Evolutionary conservation across 2,797 vertebrate genomes (phyloP), one percentile per base, ranked within the genome.

Genomic region (Chaetodon trifasciatus): DNA sequence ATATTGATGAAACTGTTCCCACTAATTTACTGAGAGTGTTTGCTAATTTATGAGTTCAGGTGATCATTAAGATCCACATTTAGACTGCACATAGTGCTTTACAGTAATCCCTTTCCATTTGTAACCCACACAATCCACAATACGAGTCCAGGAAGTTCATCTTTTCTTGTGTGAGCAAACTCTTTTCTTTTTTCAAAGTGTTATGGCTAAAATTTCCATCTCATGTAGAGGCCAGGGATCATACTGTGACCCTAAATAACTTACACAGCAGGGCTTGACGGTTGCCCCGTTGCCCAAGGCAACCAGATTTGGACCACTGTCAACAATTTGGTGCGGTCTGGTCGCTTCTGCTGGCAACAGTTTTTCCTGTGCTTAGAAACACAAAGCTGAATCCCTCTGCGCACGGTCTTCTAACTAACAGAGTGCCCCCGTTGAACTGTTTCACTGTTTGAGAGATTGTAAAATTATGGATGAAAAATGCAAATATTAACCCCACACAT

Each of bases 241-340:
- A 69, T n/a, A 69, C 37, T 65, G 37, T 85, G 88, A 83, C 85
- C 84, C 66, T 62, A 62, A 86, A 89, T 79, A 79, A 84, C 84
- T 82, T 56, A 19, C 85, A 81, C 86, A 85, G 83, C 81, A 58
- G 78, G 71, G 60, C 76, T 23, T 47, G 76, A 84, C 40, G 3
- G 61, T 83, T 76, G 77, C 65, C 69, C 15, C 1, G 73, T 84
- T 86, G 70, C 89, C 69, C 72, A 60, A 58, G 83, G 84, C 79
- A 86, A 83, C 86, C 69, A 80, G 67, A 92, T 87, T 90, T 92
- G 88, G 90, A 90, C 73, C 64, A 37, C 67, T 73, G 82, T 90
- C 88, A 91, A 89, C 71, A 64, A 76, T 87, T 89, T 83, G 50
- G 73, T 83, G 74, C 53, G 21, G 86, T 85, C 81, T 87, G 67